Conservation (phyloP, 2,113 vertebrate genomes). For the Thunnus maccoyii region DNA sequence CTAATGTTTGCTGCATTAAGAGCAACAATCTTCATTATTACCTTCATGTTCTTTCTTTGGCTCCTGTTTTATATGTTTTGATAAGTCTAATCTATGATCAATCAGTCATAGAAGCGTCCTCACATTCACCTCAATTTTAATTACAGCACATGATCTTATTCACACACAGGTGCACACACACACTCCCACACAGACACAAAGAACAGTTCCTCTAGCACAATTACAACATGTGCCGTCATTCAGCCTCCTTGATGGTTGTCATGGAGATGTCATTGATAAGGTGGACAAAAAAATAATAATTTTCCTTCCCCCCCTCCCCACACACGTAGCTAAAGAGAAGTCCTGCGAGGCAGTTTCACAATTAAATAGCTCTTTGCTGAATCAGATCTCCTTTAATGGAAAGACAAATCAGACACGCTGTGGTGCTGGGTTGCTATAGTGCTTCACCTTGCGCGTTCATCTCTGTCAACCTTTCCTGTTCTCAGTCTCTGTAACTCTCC, state of each 20-base stretch:
- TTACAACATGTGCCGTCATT: constrained; percentile 66
- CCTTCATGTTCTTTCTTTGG: no score
- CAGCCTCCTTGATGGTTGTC: constrained; percentile 79
- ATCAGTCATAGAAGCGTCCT: neutral
- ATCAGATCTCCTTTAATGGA: constrained; percentile 53
- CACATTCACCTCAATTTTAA: neutral
- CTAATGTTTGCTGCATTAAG: no score
- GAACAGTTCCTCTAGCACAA: constrained; percentile 63
- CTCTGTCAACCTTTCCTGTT: constrained; percentile 48
- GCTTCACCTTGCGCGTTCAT: constrained; percentile 64
- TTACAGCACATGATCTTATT: constrained; percentile 4
- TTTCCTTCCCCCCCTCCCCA: neutral
- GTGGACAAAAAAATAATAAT: constrained; percentile 56
- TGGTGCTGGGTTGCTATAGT: constrained; percentile 56
- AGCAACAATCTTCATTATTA: no score
- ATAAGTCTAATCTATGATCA: neutral
- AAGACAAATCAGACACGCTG: constrained; percentile 46
- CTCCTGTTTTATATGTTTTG: neutral
- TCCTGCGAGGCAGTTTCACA: constrained; percentile 25
- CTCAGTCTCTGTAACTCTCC: constrained; percentile 46
- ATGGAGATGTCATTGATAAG: constrained; percentile 84
- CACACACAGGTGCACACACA: constrained; percentile 43
- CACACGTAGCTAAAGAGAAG: constrained; percentile 10
- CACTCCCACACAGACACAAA: constrained; percentile 52
- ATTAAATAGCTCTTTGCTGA: constrained; percentile 40